These are phyloP conservation scores for Protula sp. DNA, from an alignment of 2,888 invertebrate species.

Conservation along the genomic window DNA sequence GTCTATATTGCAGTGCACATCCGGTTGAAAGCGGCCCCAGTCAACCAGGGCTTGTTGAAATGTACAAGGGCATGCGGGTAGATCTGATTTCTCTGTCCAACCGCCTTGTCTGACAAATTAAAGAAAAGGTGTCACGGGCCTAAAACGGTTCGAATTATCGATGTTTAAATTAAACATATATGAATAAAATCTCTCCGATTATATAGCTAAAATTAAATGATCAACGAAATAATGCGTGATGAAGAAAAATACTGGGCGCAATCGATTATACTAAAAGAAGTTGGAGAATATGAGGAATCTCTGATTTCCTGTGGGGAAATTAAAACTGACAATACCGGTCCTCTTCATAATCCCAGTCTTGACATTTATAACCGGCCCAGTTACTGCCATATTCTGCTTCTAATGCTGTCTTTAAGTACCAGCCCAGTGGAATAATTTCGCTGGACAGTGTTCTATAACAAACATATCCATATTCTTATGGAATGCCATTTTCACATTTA, in stretches of 20 bases:
- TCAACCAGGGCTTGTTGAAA: slow-evolving; percentile 5
- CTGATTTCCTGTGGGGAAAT: too few species aligned
- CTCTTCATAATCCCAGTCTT: background rate
- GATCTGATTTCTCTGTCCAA: background rate
- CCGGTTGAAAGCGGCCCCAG: slow-evolving; percentile 1
- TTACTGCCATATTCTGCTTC: background rate
- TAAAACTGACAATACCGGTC: background rate
- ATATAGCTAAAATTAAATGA: too few species aligned
- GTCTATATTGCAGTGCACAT: background rate
- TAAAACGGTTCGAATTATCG: too few species aligned
- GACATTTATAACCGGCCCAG: background rate
- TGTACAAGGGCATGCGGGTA: slow-evolving; percentile 3
- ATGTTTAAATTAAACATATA: too few species aligned
- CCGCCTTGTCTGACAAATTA: background rate
- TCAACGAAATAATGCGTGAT: too few species aligned
- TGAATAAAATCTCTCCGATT: too few species aligned
- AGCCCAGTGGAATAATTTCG: slow-evolving; percentile 2
- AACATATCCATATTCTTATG: too few species aligned
- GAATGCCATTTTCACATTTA: too few species aligned
- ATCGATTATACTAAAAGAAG: too few species aligned
- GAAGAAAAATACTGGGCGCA: too few species aligned
- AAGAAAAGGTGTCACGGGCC: too few species aligned
- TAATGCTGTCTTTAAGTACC: slow-evolving; percentile 1
- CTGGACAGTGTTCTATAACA: slow-evolving; percentile 3
- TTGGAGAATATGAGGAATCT: too few species aligned